phyloP scores from a whole-genome alignment of 2,888 invertebrate species.

The Lasioglossum morio region DNA sequence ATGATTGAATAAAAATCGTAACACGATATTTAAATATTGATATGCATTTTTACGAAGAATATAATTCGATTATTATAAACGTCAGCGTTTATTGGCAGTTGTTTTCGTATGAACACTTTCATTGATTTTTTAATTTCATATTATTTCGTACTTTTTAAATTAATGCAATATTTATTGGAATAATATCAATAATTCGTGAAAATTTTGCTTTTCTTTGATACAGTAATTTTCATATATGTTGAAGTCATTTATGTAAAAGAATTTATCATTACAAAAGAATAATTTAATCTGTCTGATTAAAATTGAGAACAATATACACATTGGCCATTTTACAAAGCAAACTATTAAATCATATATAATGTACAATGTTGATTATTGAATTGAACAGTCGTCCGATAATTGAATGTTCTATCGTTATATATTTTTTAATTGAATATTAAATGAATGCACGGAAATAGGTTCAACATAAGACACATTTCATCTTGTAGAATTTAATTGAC shows the following conservation, averaged over 20 bases:
- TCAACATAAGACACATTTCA: constrained; percentile 61
- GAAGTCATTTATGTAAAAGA: not conserved
- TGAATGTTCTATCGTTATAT: not conserved
- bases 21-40: not conserved
- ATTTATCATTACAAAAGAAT: no score
- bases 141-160: not conserved
- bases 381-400: not conserved
- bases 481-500: constrained; percentile 81
- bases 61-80: not conserved
- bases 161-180: not conserved
- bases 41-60: not conserved
- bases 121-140: not conserved
- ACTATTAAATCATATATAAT: constrained; percentile 33
- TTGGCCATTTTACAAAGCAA: constrained; percentile 18
- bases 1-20: no score
- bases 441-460: constrained; percentile 35
- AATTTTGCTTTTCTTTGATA: not conserved
- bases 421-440: not conserved
- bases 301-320: no score
- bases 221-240: not conserved
- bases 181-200: not conserved
- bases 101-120: not conserved
- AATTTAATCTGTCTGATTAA: not conserved
- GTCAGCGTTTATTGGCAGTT: not conserved
- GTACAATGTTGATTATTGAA: constrained; percentile 14